phyloP scores from a whole-genome alignment of 1,140 invertebrate genomes.

The Aradophagus sp. region DNA sequence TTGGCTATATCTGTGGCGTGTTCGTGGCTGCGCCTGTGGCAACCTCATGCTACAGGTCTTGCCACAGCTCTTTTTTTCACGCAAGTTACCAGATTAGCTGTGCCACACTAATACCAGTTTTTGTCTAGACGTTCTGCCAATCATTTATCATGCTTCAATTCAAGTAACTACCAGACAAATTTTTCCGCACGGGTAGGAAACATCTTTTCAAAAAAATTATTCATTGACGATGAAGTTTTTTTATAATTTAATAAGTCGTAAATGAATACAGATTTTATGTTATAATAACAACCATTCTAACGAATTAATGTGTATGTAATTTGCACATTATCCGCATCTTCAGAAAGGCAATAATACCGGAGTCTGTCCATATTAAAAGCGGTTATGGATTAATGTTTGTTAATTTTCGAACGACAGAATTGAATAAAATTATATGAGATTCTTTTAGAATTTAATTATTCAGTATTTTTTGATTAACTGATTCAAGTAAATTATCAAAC shows the following conservation, averaged over 20 bases:
- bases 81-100: too few relatives aligned
- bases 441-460: neutral
- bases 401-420: slow-evolving; percentile 1
- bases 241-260: slow-evolving; percentile 9
- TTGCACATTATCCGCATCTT: neutral
- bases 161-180: too few relatives aligned
- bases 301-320: neutral
- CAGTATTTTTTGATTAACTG: too few relatives aligned
- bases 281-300: slow-evolving; percentile 5
- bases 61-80: too few relatives aligned
- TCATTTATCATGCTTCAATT: too few relatives aligned
- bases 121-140: too few relatives aligned
- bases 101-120: too few relatives aligned
- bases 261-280: neutral
- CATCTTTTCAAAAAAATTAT: slow-evolving; percentile 16
- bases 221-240: neutral
- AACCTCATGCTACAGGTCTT: too few relatives aligned
- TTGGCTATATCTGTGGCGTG: too few relatives aligned
- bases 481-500: too few relatives aligned
- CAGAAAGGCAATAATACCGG: neutral
- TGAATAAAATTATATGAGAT: slow-evolving; percentile 6
- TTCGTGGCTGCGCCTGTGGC: too few relatives aligned
- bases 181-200: too few relatives aligned
- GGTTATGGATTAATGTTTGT: neutral
- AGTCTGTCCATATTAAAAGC: neutral